Evolutionary conservation across 2,888 invertebrate genomes (phyloP).

Genomic region (Perizoma flavofasciatum): DNA sequence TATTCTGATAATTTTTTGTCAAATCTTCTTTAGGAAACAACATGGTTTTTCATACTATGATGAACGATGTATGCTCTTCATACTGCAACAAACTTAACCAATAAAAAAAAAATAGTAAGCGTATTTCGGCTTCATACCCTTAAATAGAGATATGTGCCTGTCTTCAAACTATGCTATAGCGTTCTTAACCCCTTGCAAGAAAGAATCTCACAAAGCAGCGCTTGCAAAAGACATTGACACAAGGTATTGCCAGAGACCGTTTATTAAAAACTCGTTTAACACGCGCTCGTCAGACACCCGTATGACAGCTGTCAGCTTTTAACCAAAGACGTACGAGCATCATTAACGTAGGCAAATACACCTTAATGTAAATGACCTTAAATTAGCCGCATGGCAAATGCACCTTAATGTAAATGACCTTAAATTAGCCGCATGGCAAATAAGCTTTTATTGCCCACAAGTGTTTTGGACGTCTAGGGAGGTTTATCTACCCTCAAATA

Average conservation of each 20-base stretch:
- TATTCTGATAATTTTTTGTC: too few relatives aligned
- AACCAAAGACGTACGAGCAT: slow-evolving; percentile 17
- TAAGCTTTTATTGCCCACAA: slow-evolving; percentile 33
- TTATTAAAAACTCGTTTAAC: slow-evolving; percentile 28
- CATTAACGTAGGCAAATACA: slow-evolving; percentile 27
- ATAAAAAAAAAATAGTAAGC: too few relatives aligned
- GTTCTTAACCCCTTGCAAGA: too few relatives aligned
- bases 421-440: slow-evolving; percentile 31
- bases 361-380: slow-evolving; percentile 38
- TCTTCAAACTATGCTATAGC: too few relatives aligned
- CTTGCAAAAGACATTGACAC: slow-evolving; percentile 3
- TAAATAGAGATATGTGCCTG: too few relatives aligned
- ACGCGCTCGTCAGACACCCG: slow-evolving; percentile 32
- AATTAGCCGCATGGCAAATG: slow-evolving; percentile 32
- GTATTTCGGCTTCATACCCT: too few relatives aligned
- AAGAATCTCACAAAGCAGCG: too few relatives aligned
- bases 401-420: slow-evolving; percentile 39
- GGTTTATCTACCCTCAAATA: too few relatives aligned
- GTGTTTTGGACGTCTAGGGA: slow-evolving; percentile 20
- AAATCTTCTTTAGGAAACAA: too few relatives aligned
- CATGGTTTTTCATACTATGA: too few relatives aligned
- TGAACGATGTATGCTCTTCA: too few relatives aligned
- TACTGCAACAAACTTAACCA: too few relatives aligned
- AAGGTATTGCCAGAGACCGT: slow-evolving; percentile 5
- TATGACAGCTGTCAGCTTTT: slow-evolving; percentile 40